A percentile compares a stretch with the other conserved stretches of the same genome.
Evolutionary conservation across 2,888 invertebrate species (phyloP).

Genomic region (Rosalia funebris): DNA sequence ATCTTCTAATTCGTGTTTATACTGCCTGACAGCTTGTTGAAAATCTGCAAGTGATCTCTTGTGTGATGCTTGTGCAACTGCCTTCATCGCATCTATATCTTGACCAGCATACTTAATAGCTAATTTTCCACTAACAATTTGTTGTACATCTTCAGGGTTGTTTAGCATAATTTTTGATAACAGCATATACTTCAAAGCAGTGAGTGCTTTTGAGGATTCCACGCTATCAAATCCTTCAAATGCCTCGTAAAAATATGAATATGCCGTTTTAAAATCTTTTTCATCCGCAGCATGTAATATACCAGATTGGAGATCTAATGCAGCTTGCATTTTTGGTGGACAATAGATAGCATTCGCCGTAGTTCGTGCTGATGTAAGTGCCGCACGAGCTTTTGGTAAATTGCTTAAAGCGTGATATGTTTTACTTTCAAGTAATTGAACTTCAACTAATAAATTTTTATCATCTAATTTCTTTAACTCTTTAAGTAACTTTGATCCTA

Average conservation of each 20-base stretch:
- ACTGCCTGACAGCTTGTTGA: constrained; percentile 87
- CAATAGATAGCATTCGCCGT: constrained; percentile 99
- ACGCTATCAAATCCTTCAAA: constrained; percentile 98
- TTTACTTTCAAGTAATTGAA: constrained; percentile 97
- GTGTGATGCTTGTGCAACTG: constrained; percentile 95
- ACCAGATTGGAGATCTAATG: constrained; percentile 96
- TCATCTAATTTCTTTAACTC: constrained; percentile 99
- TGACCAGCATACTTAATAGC: constrained; percentile 96
- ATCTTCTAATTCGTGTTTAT: constrained; percentile 88
- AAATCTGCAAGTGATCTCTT: constrained; percentile 97
- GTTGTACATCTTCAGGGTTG: constrained; percentile 94
- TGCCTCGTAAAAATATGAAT: constrained; percentile 99
- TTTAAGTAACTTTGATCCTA: constrained; percentile 87
- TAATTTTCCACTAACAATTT: constrained; percentile 95
- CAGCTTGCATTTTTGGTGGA: constrained; percentile 98
- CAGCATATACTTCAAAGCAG: constrained; percentile 99
- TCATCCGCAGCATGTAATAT: constrained; percentile 99
- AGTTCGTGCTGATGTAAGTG: constrained; percentile 97
- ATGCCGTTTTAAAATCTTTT: constrained; percentile 99
- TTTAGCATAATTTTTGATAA: constrained; percentile 98
- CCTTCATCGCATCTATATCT: constrained; percentile 98
- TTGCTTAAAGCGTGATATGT: constrained; percentile 98
- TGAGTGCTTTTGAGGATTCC: constrained; percentile 89
- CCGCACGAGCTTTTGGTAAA: constrained; percentile 95
- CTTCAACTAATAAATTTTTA: constrained; percentile 98